Conservation (phyloP, 2,797 vertebrate species). For the Buceros bicornis region DNA sequence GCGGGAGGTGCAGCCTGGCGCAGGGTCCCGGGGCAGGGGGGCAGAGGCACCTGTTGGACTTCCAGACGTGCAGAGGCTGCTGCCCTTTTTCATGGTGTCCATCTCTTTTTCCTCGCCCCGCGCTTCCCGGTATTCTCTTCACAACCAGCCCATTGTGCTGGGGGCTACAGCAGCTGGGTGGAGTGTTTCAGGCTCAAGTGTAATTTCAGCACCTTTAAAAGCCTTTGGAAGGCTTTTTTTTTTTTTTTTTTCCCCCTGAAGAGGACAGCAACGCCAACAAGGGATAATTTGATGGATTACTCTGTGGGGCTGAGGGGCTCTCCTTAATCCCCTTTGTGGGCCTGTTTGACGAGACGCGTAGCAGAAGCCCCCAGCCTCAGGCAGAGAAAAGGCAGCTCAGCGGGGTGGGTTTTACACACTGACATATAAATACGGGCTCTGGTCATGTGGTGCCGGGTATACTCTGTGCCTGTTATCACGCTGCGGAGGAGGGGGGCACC, state of each 20-base stretch:
- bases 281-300: slow-evolving; percentile 85
- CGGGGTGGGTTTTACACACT: slow-evolving; percentile 69
- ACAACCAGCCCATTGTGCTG: slow-evolving; percentile 66
- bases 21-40: rapidly evolving
- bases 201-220: slow-evolving; percentile 75
- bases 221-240: neutral
- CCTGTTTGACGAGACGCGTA: slow-evolving; percentile 71
- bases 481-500: slow-evolving; percentile 47
- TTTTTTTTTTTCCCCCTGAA: neutral
- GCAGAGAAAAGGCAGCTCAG: slow-evolving; percentile 83
- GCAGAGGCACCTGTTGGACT: slow-evolving; percentile 65
- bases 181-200: slow-evolving; percentile 74
- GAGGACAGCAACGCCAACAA: slow-evolving; percentile 74
- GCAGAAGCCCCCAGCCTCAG: slow-evolving; percentile 78
- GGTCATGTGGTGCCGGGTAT: slow-evolving; percentile 59
- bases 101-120: slow-evolving; percentile 34
- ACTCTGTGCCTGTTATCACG: slow-evolving; percentile 43
- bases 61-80: slow-evolving; percentile 18
- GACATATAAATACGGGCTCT: slow-evolving; percentile 75
- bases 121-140: slow-evolving; percentile 19
- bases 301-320: slow-evolving; percentile 77
- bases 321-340: slow-evolving; percentile 85
- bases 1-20: neutral
- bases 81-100: slow-evolving; percentile 58
- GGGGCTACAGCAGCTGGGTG: slow-evolving; percentile 60